Conservation (phyloP, 2,888 invertebrate genomes). For the Ametastegia equiseti region DNA sequence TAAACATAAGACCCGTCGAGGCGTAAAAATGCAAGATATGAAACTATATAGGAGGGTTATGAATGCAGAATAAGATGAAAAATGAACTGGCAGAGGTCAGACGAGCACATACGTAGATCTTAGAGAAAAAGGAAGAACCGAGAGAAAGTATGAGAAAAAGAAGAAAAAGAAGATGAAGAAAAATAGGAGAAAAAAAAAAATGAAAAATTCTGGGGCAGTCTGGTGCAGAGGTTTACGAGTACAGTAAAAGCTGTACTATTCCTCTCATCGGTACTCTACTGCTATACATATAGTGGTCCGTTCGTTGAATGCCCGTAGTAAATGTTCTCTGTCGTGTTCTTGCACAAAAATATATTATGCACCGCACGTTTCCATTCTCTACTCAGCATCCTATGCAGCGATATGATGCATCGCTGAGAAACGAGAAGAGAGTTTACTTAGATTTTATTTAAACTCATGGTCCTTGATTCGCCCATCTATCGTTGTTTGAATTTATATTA, state of each 20-base stretch:
- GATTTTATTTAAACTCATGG: not conserved
- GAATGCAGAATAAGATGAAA: constrained; percentile 25
- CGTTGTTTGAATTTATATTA: not conserved
- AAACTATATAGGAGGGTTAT: constrained; percentile 23
- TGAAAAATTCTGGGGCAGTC: constrained; percentile 3
- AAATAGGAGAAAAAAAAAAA: constrained; percentile 1
- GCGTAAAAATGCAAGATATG: constrained; percentile 18
- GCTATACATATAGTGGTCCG: not conserved
- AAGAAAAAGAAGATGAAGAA: not conserved
- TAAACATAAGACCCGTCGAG: constrained; percentile 2
- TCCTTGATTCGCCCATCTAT: not conserved
- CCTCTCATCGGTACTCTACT: not conserved
- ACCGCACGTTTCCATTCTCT: constrained; percentile 39
- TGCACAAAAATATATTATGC: constrained; percentile 34
- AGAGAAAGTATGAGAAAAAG: constrained; percentile 1
- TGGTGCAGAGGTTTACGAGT: constrained; percentile 44
- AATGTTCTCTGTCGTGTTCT: constrained; percentile 37
- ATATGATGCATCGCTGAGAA: not conserved
- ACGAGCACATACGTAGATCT: not conserved
- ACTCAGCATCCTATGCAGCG: constrained; percentile 34
- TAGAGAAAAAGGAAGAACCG: not conserved
- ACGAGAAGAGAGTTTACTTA: not conserved
- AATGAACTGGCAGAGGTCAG: constrained; percentile 25
- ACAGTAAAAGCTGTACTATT: constrained; percentile 45
- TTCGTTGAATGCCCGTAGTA: constrained; percentile 3